These are phyloP conservation scores for Nothoprocta perdicaria DNA, from an alignment of 2,113 vertebrate species.

Conservation along the genomic window DNA sequence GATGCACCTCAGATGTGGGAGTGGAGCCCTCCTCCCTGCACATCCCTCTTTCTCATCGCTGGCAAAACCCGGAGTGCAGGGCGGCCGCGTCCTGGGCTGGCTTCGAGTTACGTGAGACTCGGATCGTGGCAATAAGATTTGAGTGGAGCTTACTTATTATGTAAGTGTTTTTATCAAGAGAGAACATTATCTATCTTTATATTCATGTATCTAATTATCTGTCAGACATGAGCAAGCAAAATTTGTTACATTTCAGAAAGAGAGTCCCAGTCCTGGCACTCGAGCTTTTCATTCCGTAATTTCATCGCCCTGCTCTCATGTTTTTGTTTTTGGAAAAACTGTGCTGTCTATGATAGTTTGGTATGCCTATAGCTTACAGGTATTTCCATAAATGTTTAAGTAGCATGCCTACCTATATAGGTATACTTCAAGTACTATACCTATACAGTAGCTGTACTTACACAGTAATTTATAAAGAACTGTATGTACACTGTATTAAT, in stretches of 20 bases:
- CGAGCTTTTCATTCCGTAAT: not conserved
- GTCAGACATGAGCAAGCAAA: not conserved
- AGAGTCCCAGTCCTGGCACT: not conserved
- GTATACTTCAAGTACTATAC: no score
- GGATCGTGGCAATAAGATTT: not conserved
- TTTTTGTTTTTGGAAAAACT: not conserved
- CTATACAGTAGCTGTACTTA: no score
- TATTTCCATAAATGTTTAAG: not conserved
- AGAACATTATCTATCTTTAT: not conserved
- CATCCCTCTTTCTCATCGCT: not conserved
- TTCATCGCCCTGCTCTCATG: not conserved
- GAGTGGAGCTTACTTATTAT: not conserved
- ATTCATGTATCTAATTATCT: not conserved
- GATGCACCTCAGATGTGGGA: not conserved
- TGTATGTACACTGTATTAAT: not conserved
- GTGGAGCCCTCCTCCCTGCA: not conserved
- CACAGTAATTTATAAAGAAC: not conserved
- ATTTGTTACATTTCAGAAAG: not conserved
- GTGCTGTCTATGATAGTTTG: not conserved
- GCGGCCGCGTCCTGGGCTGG: accelerated
- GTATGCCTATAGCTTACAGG: not conserved
- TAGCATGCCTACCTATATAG: not conserved
- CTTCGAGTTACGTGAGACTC: accelerated
- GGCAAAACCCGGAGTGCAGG: accelerated
- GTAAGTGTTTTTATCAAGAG: not conserved